Evolutionary conservation across 2,888 invertebrate genomes (phyloP), one percentile per base, ranked within the genome.

Genomic region (Pterostichus madidus): DNA sequence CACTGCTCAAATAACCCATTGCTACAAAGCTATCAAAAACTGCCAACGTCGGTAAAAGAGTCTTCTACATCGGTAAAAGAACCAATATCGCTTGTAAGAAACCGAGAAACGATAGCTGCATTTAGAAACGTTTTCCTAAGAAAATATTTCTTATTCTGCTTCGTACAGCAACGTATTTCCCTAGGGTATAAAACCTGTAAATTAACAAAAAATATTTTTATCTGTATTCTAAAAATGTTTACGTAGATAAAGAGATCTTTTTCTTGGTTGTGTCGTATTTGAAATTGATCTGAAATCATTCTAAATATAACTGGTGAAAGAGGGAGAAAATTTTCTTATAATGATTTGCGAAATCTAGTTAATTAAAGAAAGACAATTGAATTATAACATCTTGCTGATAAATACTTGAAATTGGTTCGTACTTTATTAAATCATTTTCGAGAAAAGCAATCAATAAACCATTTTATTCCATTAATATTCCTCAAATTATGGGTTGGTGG

Each of bases 101-200:
- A 71, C 17, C 44, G 39, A 17, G 56, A 5, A 31, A 71, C 44
- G 44, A 2, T 44, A 44, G 17, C 68, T 71, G 44, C 68, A 71
- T 71, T 39, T 44, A 10, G 15, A 71, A 44, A 71, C 39, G 68
- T 44, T 71, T 44, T 39, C 64, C 32, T 64, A 44, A 71, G 68
- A 17, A 71, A 71, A 44, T 71, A 71, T 71, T 71, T 39, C 68
- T 44, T 71, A 71, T 39, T 71, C 68, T 71, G 68, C 44, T 71
- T 44, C 17, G 68, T 35, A 64, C 31, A 31, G n/a, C 17, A 56
- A 44, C 13, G 68, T 35, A 71, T 71, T 71, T 71, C 68, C 68
- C 68, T 8, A 15, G 68, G 11, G 68, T 17, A 39, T 44, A 44
- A 71, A 10, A 71, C 13, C 39, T 44, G 68, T 11, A 17, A 44